Conservation (phyloP, 1,140 invertebrate species). For the Drosophila azteca region DNA sequence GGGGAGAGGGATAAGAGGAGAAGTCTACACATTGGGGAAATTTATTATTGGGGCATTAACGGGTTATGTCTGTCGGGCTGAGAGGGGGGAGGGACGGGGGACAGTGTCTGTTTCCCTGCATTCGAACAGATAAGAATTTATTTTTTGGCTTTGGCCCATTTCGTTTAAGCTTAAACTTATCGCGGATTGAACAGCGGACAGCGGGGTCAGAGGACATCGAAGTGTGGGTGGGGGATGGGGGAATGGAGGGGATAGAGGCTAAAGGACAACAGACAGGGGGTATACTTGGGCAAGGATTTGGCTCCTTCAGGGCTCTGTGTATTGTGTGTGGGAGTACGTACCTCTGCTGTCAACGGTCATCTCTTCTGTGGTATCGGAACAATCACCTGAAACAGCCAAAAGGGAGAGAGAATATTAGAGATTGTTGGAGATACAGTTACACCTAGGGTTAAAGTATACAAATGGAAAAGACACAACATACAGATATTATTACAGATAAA, state of each 20-base stretch:
- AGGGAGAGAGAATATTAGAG: neutral
- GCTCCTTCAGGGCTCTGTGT: conserved; percentile 22
- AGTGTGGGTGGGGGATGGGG: no score
- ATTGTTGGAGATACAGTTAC: neutral
- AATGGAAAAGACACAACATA: no score
- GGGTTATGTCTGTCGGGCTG: conserved; percentile 51
- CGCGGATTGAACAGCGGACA: conserved; percentile 47
- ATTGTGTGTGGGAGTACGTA: conserved; percentile 11
- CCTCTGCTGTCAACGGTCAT: conserved; percentile 83
- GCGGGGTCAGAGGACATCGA: no score
- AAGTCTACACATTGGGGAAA: conserved; percentile 37
- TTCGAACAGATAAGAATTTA: conserved; percentile 60
- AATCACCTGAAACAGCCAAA: conserved; percentile 72
- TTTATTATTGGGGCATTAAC: conserved; percentile 77
- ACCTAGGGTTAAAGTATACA: no score
- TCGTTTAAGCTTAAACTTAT: conserved; percentile 47
- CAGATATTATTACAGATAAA: no score
- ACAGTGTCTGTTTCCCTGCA: conserved; percentile 45
- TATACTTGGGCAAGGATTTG: neutral
- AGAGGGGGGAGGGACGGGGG: conserved; percentile 1
- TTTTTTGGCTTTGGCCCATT: conserved; percentile 53
- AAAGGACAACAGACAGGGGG: conserved; percentile 12
- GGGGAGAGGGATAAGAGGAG: neutral
- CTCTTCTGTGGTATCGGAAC: conserved; percentile 82
- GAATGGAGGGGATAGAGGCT: conserved; percentile 8